phyloP scores from a whole-genome alignment of 2,888 invertebrate species.

The Sinodicranocentrus sp. region DNA sequence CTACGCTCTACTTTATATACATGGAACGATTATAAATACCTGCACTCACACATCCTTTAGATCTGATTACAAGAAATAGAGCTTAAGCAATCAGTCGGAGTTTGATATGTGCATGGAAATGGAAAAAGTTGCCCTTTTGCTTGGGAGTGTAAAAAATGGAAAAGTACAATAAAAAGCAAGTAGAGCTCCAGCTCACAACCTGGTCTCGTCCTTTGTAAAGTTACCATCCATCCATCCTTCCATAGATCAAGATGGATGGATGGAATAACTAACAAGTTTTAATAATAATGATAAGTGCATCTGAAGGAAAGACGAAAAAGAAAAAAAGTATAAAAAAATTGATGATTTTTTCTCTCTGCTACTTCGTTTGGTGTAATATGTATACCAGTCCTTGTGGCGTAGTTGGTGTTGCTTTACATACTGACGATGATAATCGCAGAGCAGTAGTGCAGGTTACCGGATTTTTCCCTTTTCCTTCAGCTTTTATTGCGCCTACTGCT shows the following conservation, averaged over 20 bases:
- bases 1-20: not conserved
- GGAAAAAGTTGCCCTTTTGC: conserved; percentile 36
- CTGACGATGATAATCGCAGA: conserved; percentile 30
- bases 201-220: not conserved
- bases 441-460: conserved; percentile 65
- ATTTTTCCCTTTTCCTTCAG: conserved; percentile 59
- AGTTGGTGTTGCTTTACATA: conserved; percentile 10
- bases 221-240: conserved; percentile 38
- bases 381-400: not conserved
- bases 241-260: conserved; percentile 32
- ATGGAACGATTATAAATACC: not conserved
- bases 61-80: conserved; percentile 29
- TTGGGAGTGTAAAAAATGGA: conserved; percentile 15
- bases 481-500: conserved; percentile 61
- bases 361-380: conserved; percentile 12
- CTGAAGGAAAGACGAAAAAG: conserved; percentile 22
- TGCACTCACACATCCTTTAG: conserved; percentile 10
- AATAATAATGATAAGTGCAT: conserved; percentile 47
- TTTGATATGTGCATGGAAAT: conserved; percentile 51
- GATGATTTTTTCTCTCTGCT: conserved; percentile 17
- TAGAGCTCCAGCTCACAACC: conserved; percentile 15
- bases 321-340: conserved; percentile 26
- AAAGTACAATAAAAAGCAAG: conserved; percentile 26
- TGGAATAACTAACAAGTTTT: conserved; percentile 39
- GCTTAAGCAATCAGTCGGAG: not conserved